Conservation (phyloP, 2,797 vertebrate genomes). For the Staurois parvus region DNA sequence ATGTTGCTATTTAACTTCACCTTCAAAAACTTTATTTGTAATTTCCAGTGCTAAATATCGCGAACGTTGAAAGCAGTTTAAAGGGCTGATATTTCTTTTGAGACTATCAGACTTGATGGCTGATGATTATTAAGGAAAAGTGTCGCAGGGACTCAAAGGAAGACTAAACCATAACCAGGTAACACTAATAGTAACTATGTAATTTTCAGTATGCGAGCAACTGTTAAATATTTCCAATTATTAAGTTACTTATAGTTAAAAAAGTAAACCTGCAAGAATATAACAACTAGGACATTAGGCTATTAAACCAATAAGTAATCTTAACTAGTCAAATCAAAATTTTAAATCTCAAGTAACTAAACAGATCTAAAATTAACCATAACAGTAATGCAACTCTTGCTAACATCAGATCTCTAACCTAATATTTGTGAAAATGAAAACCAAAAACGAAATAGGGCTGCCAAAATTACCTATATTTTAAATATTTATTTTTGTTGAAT, state of each 20-base stretch:
- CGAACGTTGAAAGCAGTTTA: slow-evolving; percentile 89
- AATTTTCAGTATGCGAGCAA: slow-evolving; percentile 92
- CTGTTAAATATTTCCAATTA: slow-evolving; percentile 88
- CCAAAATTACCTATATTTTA: slow-evolving; percentile 80
- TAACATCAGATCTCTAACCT: slow-evolving; percentile 89
- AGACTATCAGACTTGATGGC: slow-evolving; percentile 97
- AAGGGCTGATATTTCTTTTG: slow-evolving; percentile 94
- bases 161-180: slow-evolving; percentile 99
- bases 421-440: slow-evolving; percentile 79
- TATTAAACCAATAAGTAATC: slow-evolving; percentile 90
- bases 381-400: slow-evolving; percentile 87
- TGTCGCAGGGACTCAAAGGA: slow-evolving; percentile 97
- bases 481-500: slow-evolving; percentile 81
- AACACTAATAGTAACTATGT: slow-evolving; percentile 94
- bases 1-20: slow-evolving; percentile 89
- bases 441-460: slow-evolving; percentile 77
- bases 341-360: slow-evolving; percentile 90
- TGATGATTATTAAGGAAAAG: slow-evolving; percentile 95
- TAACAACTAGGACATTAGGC: slow-evolving; percentile 89
- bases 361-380: slow-evolving; percentile 92
- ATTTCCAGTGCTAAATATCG: slow-evolving; percentile 92
- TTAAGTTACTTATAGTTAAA: slow-evolving; percentile 97
- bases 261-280: slow-evolving; percentile 98
- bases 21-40: slow-evolving; percentile 91
- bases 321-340: slow-evolving; percentile 91